Evolutionary conservation across 2,113 vertebrate species (phyloP).

Genomic region (Nerophis lumbriciformis): DNA sequence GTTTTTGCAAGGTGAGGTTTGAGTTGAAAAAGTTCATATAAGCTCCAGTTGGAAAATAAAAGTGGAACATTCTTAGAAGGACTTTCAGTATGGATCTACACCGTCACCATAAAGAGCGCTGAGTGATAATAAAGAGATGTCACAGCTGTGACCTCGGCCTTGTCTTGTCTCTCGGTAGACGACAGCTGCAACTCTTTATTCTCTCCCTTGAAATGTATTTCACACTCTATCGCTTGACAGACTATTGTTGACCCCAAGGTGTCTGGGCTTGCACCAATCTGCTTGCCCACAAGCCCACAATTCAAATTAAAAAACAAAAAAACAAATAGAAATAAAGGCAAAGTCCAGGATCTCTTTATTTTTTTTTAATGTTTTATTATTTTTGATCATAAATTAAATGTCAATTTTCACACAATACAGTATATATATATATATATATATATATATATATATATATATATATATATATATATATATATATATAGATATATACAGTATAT

Average conservation of each 20-base stretch:
- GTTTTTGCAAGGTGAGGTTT: too few relatives aligned
- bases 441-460: too few relatives aligned
- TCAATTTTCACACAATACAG: too few relatives aligned
- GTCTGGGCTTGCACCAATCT: conserved; percentile 22
- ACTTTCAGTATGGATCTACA: conserved; percentile 9
- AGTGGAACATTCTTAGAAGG: not conserved
- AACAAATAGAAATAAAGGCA: not conserved
- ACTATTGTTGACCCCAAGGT: conserved; percentile 29
- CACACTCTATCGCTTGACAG: conserved; percentile 39
- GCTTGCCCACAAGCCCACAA: not conserved
- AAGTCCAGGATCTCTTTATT: not conserved
- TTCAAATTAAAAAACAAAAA: not conserved
- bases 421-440: too few relatives aligned
- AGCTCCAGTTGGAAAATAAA: too few relatives aligned
- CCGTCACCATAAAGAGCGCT: conserved; percentile 30
- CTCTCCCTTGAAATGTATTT: conserved; percentile 5
- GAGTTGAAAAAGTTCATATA: too few relatives aligned
- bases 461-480: too few relatives aligned
- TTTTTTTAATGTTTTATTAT: too few relatives aligned
- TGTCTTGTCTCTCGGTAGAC: conserved; percentile 42
- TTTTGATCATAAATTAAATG: too few relatives aligned
- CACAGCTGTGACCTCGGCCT: conserved; percentile 58
- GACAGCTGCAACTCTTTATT: conserved; percentile 53
- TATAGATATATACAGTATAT: too few relatives aligned
- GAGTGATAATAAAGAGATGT: conserved; percentile 46